These are phyloP conservation scores for Dasysyrphus tricinctus DNA, from an alignment of 2,888 invertebrate genomes.

Conservation along the genomic window DNA sequence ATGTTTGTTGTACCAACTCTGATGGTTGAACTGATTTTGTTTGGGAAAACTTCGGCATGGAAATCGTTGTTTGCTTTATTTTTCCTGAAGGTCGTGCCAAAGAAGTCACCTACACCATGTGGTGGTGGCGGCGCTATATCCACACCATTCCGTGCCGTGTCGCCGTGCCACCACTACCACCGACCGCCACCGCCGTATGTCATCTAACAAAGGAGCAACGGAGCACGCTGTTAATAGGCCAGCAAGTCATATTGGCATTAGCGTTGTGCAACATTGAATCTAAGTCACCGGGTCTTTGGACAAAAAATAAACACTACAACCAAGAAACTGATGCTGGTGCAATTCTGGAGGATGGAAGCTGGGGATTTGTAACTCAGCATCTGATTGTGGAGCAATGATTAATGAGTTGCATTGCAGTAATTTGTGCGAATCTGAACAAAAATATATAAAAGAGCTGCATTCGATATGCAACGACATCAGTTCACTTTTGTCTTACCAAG, in stretches of 20 bases:
- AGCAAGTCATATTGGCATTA: conserved; percentile 56
- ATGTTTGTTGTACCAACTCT: background rate
- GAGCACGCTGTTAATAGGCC: conserved; percentile 52
- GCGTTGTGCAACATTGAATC: conserved; percentile 67
- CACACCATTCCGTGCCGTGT: conserved; percentile 47
- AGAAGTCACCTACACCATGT: conserved; percentile 61
- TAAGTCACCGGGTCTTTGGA: conserved; percentile 69
- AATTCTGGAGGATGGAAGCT: conserved; percentile 71
- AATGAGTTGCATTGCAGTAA: conserved; percentile 68
- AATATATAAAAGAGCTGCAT: conserved; percentile 80
- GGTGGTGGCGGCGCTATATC: conserved; percentile 49
- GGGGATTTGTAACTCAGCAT: conserved; percentile 59
- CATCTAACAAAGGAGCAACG: conserved; percentile 52
- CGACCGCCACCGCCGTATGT: conserved; percentile 26
- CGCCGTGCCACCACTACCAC: background rate
- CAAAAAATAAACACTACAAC: conserved; percentile 48
- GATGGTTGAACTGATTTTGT: conserved; percentile 52
- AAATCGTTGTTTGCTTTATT: conserved; percentile 61
- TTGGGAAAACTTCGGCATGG: conserved; percentile 70
- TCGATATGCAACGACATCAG: conserved; percentile 79
- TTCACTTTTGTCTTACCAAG: conserved; percentile 76
- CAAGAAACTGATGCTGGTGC: conserved; percentile 57
- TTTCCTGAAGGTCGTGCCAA: conserved; percentile 66
- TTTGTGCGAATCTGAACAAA: conserved; percentile 54
- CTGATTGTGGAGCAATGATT: conserved; percentile 76